These are phyloP conservation scores for Pediacus dermestoides DNA, from an alignment of 2,888 invertebrate species.

Conservation along the genomic window DNA sequence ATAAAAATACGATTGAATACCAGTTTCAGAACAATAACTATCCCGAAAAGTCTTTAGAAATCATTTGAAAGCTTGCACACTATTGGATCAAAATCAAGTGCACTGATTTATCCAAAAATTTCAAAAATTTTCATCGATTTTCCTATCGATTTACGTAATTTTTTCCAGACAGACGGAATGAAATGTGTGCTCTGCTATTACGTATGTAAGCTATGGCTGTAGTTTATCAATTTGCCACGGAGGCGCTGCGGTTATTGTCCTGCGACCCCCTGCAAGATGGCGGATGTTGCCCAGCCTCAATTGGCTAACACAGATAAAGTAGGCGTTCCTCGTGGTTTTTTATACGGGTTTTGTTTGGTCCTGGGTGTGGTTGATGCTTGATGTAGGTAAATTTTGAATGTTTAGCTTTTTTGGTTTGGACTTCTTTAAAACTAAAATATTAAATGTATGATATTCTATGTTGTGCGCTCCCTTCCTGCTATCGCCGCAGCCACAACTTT, in stretches of 20 bases:
- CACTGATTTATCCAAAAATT: constrained; percentile 20
- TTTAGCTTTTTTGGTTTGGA: constrained; percentile 32
- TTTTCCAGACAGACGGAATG: constrained; percentile 38
- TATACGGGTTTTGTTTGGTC: constrained; percentile 23
- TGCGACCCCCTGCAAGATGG: constrained; percentile 41
- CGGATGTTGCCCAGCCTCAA: constrained; percentile 30
- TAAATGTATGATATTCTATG: constrained; percentile 44
- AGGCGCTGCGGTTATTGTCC: constrained; percentile 38
- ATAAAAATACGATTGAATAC: not conserved
- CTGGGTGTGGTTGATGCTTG: constrained; percentile 26
- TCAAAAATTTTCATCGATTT: constrained; percentile 33
- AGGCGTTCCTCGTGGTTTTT: constrained; percentile 33
- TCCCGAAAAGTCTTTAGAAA: too few species aligned
- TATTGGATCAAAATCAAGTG: constrained; percentile 21
- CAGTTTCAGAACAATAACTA: too few species aligned
- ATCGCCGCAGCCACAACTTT: constrained; percentile 17
- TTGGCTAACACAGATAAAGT: constrained; percentile 33
- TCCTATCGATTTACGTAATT: constrained; percentile 42
- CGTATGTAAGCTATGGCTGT: constrained; percentile 39
- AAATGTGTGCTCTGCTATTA: constrained; percentile 41
- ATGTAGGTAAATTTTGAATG: constrained; percentile 35
- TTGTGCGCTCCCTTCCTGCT: constrained; percentile 24
- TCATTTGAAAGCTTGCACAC: constrained; percentile 11
- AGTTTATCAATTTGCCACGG: constrained; percentile 39
- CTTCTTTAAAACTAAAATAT: constrained; percentile 43